phyloP scores from a whole-genome alignment of 2,888 invertebrate genomes.

The Phyto melanocephala region DNA sequence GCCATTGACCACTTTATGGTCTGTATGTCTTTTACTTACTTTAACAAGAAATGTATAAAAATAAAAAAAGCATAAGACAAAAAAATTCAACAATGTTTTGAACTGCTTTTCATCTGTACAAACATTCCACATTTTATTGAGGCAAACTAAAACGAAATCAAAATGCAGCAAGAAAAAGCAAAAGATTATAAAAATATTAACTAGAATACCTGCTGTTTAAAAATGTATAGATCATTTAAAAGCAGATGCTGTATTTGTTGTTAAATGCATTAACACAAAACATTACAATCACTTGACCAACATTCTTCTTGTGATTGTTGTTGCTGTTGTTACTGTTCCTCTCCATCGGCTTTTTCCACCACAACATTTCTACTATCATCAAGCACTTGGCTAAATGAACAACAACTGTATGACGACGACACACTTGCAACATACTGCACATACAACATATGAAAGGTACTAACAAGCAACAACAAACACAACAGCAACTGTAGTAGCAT shows the following conservation, averaged over 20 bases:
- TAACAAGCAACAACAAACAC: not conserved
- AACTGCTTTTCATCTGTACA: conserved; percentile 10
- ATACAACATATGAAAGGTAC: conserved; percentile 48
- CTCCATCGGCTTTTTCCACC: not conserved
- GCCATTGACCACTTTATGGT: conserved; percentile 52
- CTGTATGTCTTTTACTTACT: not conserved
- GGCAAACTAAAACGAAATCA: not conserved
- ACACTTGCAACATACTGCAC: conserved; percentile 45
- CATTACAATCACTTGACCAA: conserved; percentile 62
- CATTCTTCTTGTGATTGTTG: conserved; percentile 24
- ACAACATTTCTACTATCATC: not conserved
- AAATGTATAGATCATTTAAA: conserved; percentile 62
- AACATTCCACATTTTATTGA: conserved; percentile 14
- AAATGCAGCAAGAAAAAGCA: conserved; percentile 1
- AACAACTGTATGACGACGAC: conserved; percentile 41
- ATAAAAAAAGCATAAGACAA: not conserved
- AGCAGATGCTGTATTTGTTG: conserved; percentile 61
- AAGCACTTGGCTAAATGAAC: conserved; percentile 34
- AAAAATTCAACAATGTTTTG: conserved; percentile 13
- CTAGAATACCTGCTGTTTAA: conserved; percentile 64
- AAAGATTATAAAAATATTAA: conserved; percentile 43
- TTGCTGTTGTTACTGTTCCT: not conserved
- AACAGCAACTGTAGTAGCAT: not conserved
- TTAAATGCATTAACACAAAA: conserved; percentile 59
- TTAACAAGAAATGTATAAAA: not conserved